Evolutionary conservation across 1,140 invertebrate species (phyloP), one percentile per base, ranked within the genome.

Genomic region (Rhyacophila brunnea): DNA sequence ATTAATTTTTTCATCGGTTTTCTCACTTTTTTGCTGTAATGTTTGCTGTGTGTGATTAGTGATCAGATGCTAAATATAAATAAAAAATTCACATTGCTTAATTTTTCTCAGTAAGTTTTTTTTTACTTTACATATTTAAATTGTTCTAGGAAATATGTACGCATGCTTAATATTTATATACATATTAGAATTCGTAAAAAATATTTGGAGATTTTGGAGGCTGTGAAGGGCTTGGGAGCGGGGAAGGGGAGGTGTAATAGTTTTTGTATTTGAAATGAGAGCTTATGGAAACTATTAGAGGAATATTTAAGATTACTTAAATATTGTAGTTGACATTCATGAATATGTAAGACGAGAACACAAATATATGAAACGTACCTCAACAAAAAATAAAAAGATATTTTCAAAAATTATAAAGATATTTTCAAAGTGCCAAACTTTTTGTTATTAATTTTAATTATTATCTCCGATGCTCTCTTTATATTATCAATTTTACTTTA

Each of bases 261-360:
- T 32, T 18, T 13, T n/a, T 52, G 47, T 50, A 45, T 56, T 59
- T 54, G 40, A 32, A 64, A 64, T 44, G 57, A 64, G 62, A 64
- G 62, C 62, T 64, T 64, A 64, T 60, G 62, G 58, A 64, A 60
- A 44, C 58, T 59, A 63, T 55, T 59, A 64, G 49, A 49, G 43
- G 46, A 53, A 40, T 63, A 64, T 53, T 51, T 56, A 60, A 51
- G 43, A 23, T 50, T 35, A 19, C 36, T 13, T 57, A 57, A 57
- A 35, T n/a, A n/a, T 48, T 57, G 18, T 57, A 57, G 54, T 52
- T 43, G 35, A 52, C 28, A 47, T 57, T 55, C 43, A 36, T 34
- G 15, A 45, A 14, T 18, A 15, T 20, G 10, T 40, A 15, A 40
- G 11, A 34, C 13, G 32, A 34, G 52, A 53, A 46, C 35, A 57